Base-by-base conservation (phyloP, 1,140 invertebrate species). In the Psilanteris sp. region DNA sequence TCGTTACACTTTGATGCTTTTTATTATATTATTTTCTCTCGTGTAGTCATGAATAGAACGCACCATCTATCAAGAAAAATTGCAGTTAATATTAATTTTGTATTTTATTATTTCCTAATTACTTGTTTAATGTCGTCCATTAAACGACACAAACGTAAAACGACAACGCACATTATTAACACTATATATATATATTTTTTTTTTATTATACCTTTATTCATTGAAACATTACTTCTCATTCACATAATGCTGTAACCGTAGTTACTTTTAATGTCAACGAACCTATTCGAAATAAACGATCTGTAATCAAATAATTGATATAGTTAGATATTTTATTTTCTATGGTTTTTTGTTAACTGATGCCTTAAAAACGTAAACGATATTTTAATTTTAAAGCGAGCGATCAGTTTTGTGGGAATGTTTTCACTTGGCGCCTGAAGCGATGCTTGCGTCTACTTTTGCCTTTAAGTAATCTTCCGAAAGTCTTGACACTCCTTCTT, bases 401-500 rank as follows among this genome's bases (percentile, higher is more conserved):
- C 39, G 37, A 68, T 72, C 68, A 61, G 36, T 48, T 68, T 77
- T 59, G 67, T 66, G 74, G 43, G 67, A 77, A 72, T 66, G 74
- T 77, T 78, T 78, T 78, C 75, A 78, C 75, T 73, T 36, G 36
- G 16, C 48, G 75, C 75, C 75, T 43, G 5, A 20, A 62, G 76
- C 76, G 15, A 78, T 32, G 36, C 43, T 66, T 61, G 59, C 15
- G 34, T 73, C 75, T 73, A 78, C 75, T 78, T 78, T 78, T 78
- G 75, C 75, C 68, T 66, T 61, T 52, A 55, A 77, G 67, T 70
- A 43, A 68, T 73, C 75, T 39, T 73, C 75, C 62, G 75, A 73
- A 78, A 73, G 68, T 73, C 54, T 61, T 18, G 59, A 66, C 74
- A 77, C 66, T 77, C 68, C 75, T 77, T 52, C 57, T 37, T 62